Percentiles rank a stretch among this genome's conserved stretches.
Evolutionary conservation across 2,113 vertebrate genomes (phyloP).

Genomic region (Poeciliopsis occidentalis): DNA sequence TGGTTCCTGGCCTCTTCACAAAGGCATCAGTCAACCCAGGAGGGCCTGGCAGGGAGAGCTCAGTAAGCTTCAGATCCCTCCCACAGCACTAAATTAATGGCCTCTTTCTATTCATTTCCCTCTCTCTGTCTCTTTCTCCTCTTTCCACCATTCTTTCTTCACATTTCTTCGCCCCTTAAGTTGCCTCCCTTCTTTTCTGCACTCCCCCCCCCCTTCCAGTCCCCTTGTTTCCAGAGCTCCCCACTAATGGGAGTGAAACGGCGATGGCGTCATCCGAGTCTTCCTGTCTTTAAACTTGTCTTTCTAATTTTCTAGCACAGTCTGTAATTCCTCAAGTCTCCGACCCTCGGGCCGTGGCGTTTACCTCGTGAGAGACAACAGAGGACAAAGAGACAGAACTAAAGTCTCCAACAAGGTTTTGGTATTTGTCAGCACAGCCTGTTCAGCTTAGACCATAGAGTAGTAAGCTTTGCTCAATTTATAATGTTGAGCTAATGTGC

Average conservation of each 20-base stretch:
- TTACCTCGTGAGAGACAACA: neutral
- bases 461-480: constrained; percentile 5
- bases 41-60: constrained; percentile 74
- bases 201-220: constrained; percentile 18
- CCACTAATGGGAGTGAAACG: constrained; percentile 2
- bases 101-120: constrained; percentile 76
- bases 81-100: constrained; percentile 80
- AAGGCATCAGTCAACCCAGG: constrained; percentile 79
- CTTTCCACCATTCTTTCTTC: constrained; percentile 64
- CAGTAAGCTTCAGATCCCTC: constrained; percentile 78
- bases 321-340: constrained; percentile 13
- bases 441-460: neutral
- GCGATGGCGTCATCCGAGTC: constrained; percentile 33
- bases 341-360: neutral
- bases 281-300: constrained; percentile 32
- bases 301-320: constrained; percentile 26
- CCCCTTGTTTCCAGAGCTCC: constrained; percentile 28
- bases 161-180: constrained; percentile 33
- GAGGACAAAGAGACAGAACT: neutral
- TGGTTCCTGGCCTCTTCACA: constrained; percentile 76
- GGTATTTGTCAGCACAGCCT: neutral
- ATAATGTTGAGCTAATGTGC: constrained; percentile 23
- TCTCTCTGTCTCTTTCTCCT: constrained; percentile 57
- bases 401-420: constrained; percentile 11
- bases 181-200: constrained; percentile 45